These are phyloP conservation scores for Meloidogyne floridensis DNA, from an alignment of 1,140 invertebrate species.

Conservation along the genomic window DNA sequence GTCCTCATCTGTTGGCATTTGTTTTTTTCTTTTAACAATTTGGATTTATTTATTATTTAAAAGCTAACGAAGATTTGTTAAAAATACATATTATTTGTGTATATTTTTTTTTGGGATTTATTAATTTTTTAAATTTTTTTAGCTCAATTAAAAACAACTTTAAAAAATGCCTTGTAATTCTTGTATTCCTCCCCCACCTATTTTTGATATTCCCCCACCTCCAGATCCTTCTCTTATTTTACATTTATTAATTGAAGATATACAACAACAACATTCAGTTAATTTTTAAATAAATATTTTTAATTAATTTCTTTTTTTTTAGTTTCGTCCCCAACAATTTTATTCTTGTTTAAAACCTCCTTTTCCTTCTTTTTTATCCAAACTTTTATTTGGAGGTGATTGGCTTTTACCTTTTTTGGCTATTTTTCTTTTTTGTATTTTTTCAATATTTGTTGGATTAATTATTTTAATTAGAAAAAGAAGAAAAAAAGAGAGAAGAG, in stretches of 20 bases:
- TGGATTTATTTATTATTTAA: background rate
- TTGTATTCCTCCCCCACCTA: slow-evolving; percentile 19
- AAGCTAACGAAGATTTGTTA: no score
- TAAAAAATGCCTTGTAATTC: slow-evolving; percentile 20
- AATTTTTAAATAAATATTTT: no score
- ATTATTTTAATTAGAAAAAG: background rate
- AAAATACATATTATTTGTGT: no score
- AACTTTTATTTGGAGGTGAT: background rate
- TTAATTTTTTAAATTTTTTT: background rate
- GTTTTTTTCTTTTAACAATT: background rate
- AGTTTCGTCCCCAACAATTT: no score
- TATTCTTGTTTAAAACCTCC: no score
- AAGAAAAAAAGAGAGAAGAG: background rate
- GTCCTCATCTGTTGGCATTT: slow-evolving; percentile 5
- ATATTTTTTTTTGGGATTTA: no score
- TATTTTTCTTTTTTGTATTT: slow-evolving; percentile 3
- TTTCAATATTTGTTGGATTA: background rate
- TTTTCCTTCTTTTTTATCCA: background rate
- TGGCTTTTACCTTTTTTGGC: background rate
- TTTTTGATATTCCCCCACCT: slow-evolving; percentile 32
- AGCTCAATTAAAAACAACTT: slow-evolving; percentile 5
- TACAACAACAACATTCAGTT: background rate
- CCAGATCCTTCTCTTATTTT: slow-evolving; percentile 33
- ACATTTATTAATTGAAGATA: slow-evolving; percentile 30
- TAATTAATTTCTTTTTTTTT: no score